phyloP scores from a whole-genome alignment of 2,888 invertebrate genomes.

The Apoda limacodes region DNA sequence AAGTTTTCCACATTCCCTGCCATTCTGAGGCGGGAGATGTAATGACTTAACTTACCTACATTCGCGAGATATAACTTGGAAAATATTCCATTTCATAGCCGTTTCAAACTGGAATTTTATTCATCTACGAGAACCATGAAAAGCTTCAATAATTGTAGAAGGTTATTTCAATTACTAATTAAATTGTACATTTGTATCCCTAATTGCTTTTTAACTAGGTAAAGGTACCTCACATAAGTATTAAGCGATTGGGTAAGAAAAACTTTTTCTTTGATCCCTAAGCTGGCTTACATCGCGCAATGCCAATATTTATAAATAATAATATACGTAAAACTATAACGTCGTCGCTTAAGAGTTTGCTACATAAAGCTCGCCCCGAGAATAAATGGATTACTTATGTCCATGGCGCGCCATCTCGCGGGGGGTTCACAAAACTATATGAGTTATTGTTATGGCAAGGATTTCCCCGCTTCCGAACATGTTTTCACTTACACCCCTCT shows the following conservation, averaged over 20 bases:
- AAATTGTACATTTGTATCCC: too few species aligned
- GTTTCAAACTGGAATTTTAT: constrained; percentile 19
- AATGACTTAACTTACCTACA: too few species aligned
- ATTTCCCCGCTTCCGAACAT: constrained; percentile 61
- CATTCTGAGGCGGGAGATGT: constrained; percentile 18
- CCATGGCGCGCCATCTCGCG: constrained; percentile 61
- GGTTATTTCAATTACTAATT: too few species aligned
- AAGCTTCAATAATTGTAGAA: too few species aligned
- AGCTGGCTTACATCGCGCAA: constrained; percentile 33
- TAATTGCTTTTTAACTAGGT: too few species aligned
- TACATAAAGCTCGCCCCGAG: constrained; percentile 66
- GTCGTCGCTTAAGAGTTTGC: constrained; percentile 52
- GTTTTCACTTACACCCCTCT: constrained; percentile 65
- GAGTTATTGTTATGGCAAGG: constrained; percentile 66
- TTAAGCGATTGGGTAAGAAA: constrained; percentile 8
- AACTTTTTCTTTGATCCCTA: constrained; percentile 35
- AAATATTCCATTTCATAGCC: constrained; percentile 35
- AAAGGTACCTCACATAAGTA: too few species aligned
- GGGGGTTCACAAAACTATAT: constrained; percentile 53
- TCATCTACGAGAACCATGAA: too few species aligned
- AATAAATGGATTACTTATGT: constrained; percentile 70
- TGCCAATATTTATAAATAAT: constrained; percentile 58
- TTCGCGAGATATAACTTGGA: too few species aligned
- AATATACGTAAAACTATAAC: constrained; percentile 61
- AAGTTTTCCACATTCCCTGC: constrained; percentile 46